Base-by-base conservation (phyloP, 2,113 vertebrate species). In the Psilopsiagon aymara region DNA sequence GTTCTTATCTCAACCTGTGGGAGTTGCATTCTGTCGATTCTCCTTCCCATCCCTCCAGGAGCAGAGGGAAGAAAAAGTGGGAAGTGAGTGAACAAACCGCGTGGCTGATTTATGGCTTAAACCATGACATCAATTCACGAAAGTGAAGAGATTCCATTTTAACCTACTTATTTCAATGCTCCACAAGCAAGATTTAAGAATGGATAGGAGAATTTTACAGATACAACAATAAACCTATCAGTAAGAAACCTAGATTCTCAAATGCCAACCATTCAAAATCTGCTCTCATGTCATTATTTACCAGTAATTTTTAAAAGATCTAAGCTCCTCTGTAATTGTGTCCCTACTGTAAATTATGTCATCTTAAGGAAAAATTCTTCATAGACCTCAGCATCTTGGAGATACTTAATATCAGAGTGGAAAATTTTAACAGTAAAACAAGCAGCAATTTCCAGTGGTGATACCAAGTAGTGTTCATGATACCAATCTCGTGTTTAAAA, bases 81-180 rank as follows among this genome's bases (percentile, higher is more conserved):
- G 35, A 37, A 37, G 35, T 37, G 35, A 37, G 35, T 37, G 35
- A 37, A 37, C 35, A 37, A 37, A 37, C 35, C 8, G 35, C 35
- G 8, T 37, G 35, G 35, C 35, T 37, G 35, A 37, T 37, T 37
- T 37, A 37, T 37, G 35, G 35, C 35, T 37, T 37, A 37, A 37
- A 37, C 35, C 35, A 37, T 8, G 35, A 37, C 35, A 37, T 94
- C 87, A 87, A 91, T 82, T 87, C 63, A 93, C 70, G 35, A 46
- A 95, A 94, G 17, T 71, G 79, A 95, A 94, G 57, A 85, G 47
- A 92, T 88, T 86, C 79, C 47, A 41, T 91, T 94, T 93, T 77
- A 95, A 89, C 78, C 63, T 92, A 93, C 68, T 88, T 80, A 88
- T 66, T 46, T 86, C 70, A 76, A 14, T 46, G 43, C n/a, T 93